Base-by-base conservation (phyloP, 2,113 vertebrate genomes). In the Rhynchopsitta pachyrhyncha region DNA sequence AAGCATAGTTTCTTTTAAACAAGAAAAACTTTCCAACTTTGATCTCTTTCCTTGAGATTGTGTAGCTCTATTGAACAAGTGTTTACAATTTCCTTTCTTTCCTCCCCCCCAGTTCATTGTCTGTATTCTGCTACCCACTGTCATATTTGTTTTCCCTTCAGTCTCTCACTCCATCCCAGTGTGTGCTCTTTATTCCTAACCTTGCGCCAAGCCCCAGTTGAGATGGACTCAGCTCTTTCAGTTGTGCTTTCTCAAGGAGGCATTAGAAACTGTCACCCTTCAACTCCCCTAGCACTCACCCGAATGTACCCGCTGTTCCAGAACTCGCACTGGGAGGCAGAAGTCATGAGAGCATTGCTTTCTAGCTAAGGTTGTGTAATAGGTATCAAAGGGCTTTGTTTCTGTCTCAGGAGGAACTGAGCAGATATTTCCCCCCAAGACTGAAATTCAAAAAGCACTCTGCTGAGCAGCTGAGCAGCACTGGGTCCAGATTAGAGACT, bases 151-250 rank as follows among this genome's bases (percentile, higher is more conserved):
- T 67, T 91, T 37, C 17, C 19, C 23, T 52, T 15, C 33, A 11
- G 31, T 59, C 46, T 63, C n/a, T 19, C 6, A 0, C 9, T 68
- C 41, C n/a, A 53, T 63, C 17, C 15, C 24, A 10, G 0, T 10
- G 5, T 19, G 3, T 12, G 42, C 9, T 13, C 27, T 71, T 82
- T 67, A 52, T 33, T 76, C 14, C 6, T 19, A 66, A n/a, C 7
- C 22, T 41, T 0, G 0, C 0, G 1, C 39, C 60, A 74, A 70
- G 27, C 2, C 4, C 16, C 2, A 8, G 20, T 67, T 42, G 29
- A 16, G 41, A 31, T 13, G 7, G 39, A 19, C 1, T 46, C 50
- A 62, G 29, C 9, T 14, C 27, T 52, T 62, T 28, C 23, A 16
- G 5, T 19, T 47, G 27, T 19, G 11, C 9, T 52, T 71, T 31